These are phyloP conservation scores for Ditula angustiorana DNA, from an alignment of 2,888 invertebrate species.

Conservation along the genomic window DNA sequence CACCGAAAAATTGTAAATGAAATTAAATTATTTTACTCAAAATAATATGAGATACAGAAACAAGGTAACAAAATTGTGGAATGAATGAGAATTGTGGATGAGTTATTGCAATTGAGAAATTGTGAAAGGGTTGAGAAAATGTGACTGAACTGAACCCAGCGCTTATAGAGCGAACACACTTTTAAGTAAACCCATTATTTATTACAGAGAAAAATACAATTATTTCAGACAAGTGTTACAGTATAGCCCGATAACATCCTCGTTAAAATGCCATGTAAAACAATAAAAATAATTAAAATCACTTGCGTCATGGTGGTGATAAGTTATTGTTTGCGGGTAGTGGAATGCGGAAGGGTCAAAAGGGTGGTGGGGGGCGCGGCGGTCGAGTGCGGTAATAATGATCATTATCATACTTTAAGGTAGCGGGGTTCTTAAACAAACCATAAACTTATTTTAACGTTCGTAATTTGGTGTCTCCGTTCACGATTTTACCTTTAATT, in stretches of 20 bases:
- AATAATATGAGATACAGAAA: no score
- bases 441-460: neutral
- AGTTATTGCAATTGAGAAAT: no score
- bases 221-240: conserved; percentile 24
- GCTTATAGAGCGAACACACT: neutral
- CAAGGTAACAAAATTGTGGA: no score
- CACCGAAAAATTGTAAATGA: no score
- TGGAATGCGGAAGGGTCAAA: conserved; percentile 63
- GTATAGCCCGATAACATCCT: conserved; percentile 24
- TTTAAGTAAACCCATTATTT: neutral
- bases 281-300: conserved; percentile 44
- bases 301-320: conserved; percentile 30
- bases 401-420: conserved; percentile 24
- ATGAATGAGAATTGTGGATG: no score
- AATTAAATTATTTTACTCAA: no score
- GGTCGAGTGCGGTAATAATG: conserved; percentile 67
- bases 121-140: no score
- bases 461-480: neutral
- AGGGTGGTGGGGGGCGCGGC: conserved; percentile 68
- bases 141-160: conserved; percentile 6
- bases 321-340: conserved; percentile 45
- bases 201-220: conserved; percentile 17
- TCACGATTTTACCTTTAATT: neutral
- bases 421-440: conserved; percentile 5
- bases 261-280: conserved; percentile 34